These are phyloP conservation scores for Rhinoptilus africanus DNA, from an alignment of 2,113 vertebrate genomes.

Conservation along the genomic window DNA sequence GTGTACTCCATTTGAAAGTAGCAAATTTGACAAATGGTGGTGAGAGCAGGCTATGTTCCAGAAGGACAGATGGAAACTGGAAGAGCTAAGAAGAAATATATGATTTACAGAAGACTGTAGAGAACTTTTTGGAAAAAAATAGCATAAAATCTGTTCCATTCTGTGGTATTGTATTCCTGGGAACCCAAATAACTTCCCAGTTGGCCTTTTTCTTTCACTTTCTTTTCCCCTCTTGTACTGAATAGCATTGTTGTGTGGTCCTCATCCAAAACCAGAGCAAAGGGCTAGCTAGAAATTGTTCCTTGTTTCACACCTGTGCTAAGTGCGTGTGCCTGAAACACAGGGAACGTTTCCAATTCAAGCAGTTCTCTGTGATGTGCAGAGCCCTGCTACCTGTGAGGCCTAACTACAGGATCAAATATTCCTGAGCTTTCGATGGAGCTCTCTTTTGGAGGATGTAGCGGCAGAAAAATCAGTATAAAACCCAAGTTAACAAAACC, in stretches of 20 bases:
- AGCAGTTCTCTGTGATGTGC: neutral
- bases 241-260: accelerated
- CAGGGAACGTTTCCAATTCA: neutral
- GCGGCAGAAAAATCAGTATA: neutral
- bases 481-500: neutral
- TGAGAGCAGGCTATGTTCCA: neutral
- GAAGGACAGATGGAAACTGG: neutral
- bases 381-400: neutral
- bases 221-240: neutral
- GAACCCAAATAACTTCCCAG: neutral
- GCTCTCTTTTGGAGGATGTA: neutral
- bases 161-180: neutral
- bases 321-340: neutral
- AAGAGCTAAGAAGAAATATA: neutral
- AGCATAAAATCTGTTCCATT: neutral
- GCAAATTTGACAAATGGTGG: neutral
- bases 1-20: neutral
- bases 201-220: neutral
- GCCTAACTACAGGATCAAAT: neutral
- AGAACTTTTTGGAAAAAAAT: neutral
- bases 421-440: neutral
- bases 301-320: neutral
- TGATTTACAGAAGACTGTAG: neutral
- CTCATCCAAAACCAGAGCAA: neutral
- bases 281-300: neutral